Conservation (phyloP, 2,113 vertebrate species). For the Leptosomus discolor region DNA sequence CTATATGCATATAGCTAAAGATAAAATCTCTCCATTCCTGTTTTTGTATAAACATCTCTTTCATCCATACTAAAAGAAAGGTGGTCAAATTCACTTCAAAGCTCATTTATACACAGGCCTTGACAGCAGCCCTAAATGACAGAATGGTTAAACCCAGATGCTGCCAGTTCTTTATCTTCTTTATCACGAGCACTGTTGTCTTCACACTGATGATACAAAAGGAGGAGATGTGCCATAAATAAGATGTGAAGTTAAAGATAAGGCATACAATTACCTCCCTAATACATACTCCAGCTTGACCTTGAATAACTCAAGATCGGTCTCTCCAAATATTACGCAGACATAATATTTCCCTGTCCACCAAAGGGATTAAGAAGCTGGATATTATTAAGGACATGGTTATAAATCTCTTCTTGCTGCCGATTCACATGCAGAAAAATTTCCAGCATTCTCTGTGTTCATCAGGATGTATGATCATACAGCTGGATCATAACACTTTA, state of each 20-base stretch:
- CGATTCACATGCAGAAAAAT: background rate
- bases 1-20: background rate
- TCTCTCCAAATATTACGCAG: background rate
- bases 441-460: background rate
- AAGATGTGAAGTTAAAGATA: background rate
- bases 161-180: background rate
- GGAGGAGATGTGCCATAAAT: slow-evolving; percentile 1
- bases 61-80: background rate
- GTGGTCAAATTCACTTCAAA: background rate
- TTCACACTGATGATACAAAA: background rate
- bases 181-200: background rate
- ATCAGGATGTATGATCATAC: background rate
- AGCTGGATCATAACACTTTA: background rate
- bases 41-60: background rate
- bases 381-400: background rate
- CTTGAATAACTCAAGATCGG: background rate
- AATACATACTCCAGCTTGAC: background rate
- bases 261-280: background rate
- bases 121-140: background rate
- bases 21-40: background rate
- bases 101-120: background rate
- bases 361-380: background rate
- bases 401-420: background rate
- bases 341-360: background rate
- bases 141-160: background rate